These are phyloP conservation scores for Agonum fuliginosum DNA, from an alignment of 2,888 invertebrate species.

Conservation along the genomic window DNA sequence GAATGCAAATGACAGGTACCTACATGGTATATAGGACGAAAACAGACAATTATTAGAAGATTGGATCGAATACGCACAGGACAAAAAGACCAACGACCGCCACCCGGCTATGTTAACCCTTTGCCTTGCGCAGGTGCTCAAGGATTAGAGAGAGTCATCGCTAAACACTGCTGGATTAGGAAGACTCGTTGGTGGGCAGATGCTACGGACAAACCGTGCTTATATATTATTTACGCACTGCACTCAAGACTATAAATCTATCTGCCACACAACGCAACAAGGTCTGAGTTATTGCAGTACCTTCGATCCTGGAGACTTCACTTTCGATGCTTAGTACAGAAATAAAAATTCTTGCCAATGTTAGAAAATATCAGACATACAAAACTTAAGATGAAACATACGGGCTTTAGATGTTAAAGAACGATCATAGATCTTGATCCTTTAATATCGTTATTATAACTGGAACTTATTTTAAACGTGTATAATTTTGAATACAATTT, in stretches of 20 bases:
- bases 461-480: no score
- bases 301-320: slow-evolving; percentile 14
- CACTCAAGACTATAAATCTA: slow-evolving; percentile 39
- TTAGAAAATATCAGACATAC: no score
- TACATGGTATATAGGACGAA: no score
- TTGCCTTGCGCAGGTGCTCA: slow-evolving; percentile 45
- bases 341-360: no score
- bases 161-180: slow-evolving; percentile 49
- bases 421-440: no score
- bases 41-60: no score
- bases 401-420: no score
- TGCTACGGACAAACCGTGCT: slow-evolving; percentile 35
- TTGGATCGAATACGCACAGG: background rate
- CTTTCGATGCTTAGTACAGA: slow-evolving; percentile 30
- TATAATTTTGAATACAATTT: no score
- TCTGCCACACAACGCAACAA: slow-evolving; percentile 39
- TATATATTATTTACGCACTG: slow-evolving; percentile 45
- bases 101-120: slow-evolving; percentile 5
- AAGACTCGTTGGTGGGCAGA: slow-evolving; percentile 18
- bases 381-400: no score
- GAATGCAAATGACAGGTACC: no score
- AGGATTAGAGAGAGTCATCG: slow-evolving; percentile 53
- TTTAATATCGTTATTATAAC: no score
- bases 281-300: slow-evolving; percentile 16
- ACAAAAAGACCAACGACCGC: no score